Percentiles rank a stretch among this genome's conserved stretches.
phyloP scores from a whole-genome alignment of 2,888 invertebrate genomes.

The Campoplex nolae region DNA sequence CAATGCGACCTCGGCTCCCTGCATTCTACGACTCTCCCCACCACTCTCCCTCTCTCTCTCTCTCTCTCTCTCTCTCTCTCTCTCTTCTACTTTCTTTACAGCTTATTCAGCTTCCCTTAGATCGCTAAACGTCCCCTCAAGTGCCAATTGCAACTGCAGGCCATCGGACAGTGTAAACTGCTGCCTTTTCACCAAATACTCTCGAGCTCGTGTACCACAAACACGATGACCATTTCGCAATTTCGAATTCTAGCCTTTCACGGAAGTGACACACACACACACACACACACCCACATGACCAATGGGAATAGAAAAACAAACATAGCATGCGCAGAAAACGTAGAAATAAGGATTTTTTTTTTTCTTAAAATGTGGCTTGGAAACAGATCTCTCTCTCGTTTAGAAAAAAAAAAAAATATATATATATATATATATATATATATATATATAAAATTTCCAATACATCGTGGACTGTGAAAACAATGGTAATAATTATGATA shows the following conservation, averaged over 20 bases:
- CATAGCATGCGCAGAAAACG: neutral
- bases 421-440: no score
- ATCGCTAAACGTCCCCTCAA: slow-evolving; percentile 48
- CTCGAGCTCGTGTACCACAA: neutral
- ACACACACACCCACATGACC: no score
- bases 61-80: slow-evolving; percentile 22
- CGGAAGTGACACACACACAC: neutral
- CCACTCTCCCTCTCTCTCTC: slow-evolving; percentile 66
- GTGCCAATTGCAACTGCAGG: slow-evolving; percentile 11
- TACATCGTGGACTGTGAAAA: no score
- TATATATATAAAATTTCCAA: no score
- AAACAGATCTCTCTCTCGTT: no score
- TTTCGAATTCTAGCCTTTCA: neutral
- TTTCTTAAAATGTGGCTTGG: no score
- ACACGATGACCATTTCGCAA: neutral
- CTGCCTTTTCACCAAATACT: neutral
- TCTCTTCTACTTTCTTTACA: slow-evolving; percentile 56
- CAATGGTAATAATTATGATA: no score
- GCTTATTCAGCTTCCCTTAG: slow-evolving; percentile 1
- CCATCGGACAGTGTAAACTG: neutral
- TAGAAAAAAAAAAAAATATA: no score
- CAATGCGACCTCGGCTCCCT: slow-evolving; percentile 82
- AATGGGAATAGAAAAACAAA: neutral
- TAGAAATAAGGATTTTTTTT: no score
- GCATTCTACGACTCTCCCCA: slow-evolving; percentile 36